A percentile compares a stretch with the other conserved stretches of the same genome.
Conservation (phyloP, 2,113 vertebrate genomes). For the Geococcyx californianus region DNA sequence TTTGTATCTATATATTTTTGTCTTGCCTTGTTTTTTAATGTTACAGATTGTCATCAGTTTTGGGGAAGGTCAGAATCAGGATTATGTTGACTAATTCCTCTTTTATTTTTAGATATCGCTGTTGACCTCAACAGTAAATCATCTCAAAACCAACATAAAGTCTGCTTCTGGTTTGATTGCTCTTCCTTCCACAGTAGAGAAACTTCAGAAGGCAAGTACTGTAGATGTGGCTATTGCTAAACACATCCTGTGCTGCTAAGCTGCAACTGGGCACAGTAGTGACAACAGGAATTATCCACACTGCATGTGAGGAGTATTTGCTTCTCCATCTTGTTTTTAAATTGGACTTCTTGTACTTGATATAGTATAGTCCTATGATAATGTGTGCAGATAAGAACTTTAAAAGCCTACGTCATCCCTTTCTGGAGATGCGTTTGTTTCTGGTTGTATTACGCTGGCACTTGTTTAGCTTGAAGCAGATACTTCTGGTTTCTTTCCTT, state of each 20-base stretch:
- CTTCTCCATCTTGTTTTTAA: not conserved
- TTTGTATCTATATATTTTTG: not conserved
- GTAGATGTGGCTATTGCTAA: not conserved
- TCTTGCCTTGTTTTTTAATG: not conserved
- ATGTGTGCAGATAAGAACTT: not conserved
- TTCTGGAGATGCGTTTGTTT: not conserved
- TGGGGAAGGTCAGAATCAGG: not conserved
- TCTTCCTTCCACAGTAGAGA: constrained; percentile 91
- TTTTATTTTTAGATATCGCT: constrained; percentile 77
- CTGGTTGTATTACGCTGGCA: not conserved
- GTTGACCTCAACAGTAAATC: constrained; percentile 88
- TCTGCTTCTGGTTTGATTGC: constrained; percentile 91
- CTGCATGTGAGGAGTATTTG: not conserved
- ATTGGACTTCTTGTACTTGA: not conserved
- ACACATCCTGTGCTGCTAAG: not conserved
- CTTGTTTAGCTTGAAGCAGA: not conserved
- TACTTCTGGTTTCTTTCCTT: not conserved
- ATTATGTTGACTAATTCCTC: not conserved
- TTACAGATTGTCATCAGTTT: not conserved
- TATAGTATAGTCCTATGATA: not conserved
- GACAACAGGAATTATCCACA: not conserved
- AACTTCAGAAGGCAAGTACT: constrained; percentile 90
- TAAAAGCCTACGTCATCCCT: not conserved
- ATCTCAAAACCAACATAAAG: constrained; percentile 91
- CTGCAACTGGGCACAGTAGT: not conserved